These are phyloP conservation scores for Brachionus koreanus DNA, from an alignment of 1,140 invertebrate species.

Conservation along the genomic window DNA sequence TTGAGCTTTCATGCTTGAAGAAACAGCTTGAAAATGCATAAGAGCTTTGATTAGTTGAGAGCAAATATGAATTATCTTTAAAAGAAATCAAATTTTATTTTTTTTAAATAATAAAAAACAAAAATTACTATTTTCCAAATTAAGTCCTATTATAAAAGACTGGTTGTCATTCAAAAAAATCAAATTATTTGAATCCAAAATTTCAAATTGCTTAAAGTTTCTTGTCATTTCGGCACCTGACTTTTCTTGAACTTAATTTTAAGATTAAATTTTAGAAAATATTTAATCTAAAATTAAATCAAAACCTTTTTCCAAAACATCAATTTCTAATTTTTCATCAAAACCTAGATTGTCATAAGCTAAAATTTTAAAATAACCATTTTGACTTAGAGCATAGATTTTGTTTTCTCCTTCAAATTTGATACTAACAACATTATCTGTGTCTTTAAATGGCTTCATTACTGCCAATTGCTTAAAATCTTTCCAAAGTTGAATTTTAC, in stretches of 20 bases:
- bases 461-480: background rate
- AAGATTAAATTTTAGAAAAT: background rate
- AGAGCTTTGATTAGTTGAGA: background rate
- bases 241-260: background rate
- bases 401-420: background rate
- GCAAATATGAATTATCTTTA: background rate
- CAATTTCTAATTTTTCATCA: background rate
- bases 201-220: conserved; percentile 20
- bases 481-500: conserved; percentile 36
- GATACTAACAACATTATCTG: background rate
- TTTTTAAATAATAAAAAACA: background rate
- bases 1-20: background rate
- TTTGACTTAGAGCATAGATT: conserved; percentile 8
- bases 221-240: background rate
- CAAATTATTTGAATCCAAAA: background rate
- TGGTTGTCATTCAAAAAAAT: conserved; percentile 27
- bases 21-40: conserved; percentile 25
- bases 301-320: background rate
- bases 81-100: background rate
- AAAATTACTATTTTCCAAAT: conserved; percentile 16
- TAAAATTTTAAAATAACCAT: conserved; percentile 1
- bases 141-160: background rate
- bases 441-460: background rate
- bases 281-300: background rate
- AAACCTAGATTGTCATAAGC: background rate